Conservation (phyloP, 2,797 vertebrate species). For the Oreochromis grahami region DNA sequence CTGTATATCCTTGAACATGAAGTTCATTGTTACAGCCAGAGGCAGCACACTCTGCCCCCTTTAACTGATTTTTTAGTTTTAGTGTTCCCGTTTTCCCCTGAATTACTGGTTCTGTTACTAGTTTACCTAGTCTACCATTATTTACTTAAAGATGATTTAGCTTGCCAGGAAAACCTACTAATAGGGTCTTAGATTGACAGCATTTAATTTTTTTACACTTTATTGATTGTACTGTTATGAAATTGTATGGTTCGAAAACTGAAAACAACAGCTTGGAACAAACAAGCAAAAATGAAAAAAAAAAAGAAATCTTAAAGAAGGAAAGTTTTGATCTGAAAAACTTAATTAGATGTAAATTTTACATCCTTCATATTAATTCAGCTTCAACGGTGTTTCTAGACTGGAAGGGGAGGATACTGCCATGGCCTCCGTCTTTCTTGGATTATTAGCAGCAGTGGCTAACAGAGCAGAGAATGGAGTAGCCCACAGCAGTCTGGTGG, state of each 20-base stretch:
- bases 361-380: slow-evolving; percentile 8
- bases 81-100: fast-evolving
- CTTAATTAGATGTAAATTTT: background rate
- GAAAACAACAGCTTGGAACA: background rate
- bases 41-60: background rate
- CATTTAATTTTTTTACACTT: background rate
- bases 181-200: background rate
- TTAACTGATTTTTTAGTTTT: background rate
- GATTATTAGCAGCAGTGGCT: slow-evolving; percentile 56
- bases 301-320: background rate
- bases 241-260: background rate
- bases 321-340: background rate
- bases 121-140: background rate
- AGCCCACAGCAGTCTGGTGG: slow-evolving; percentile 57
- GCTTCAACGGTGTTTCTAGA: background rate
- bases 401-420: background rate
- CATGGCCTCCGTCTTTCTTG: background rate
- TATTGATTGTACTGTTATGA: fast-evolving
- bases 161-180: background rate
- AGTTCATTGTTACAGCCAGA: background rate
- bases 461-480: slow-evolving; percentile 59
- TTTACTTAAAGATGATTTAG: background rate
- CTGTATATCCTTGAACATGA: background rate
- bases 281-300: background rate
- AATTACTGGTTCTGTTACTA: background rate